phyloP scores from a whole-genome alignment of 2,797 vertebrate species.

The Paedocypris micromegethes region DNA sequence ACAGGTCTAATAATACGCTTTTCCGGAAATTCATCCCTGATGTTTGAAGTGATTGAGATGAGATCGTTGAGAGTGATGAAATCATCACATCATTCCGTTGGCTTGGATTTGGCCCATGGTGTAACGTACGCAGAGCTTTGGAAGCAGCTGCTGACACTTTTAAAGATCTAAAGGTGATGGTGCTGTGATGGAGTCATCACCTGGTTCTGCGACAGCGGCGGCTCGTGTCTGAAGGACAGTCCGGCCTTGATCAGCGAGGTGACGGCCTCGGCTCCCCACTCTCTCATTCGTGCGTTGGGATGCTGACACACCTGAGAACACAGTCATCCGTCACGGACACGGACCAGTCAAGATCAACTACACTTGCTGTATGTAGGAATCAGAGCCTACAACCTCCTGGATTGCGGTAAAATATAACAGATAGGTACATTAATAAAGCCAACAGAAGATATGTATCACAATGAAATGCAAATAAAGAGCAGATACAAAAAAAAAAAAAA shows the following conservation, averaged over 20 bases:
- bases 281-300: conserved; percentile 95
- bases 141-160: too few relatives aligned
- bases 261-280: conserved; percentile 97
- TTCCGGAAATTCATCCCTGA: too few relatives aligned
- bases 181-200: conserved; percentile 53
- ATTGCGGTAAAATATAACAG: background rate
- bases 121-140: too few relatives aligned
- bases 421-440: background rate
- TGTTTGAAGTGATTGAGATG: too few relatives aligned
- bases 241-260: conserved; percentile 95
- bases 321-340: background rate
- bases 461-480: background rate
- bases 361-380: background rate
- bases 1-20: too few relatives aligned
- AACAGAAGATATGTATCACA: background rate
- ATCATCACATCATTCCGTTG: too few relatives aligned
- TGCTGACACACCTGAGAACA: conserved; percentile 91
- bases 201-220: conserved; percentile 89
- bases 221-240: conserved; percentile 86
- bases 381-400: too few relatives aligned
- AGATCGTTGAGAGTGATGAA: too few relatives aligned
- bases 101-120: too few relatives aligned
- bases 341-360: background rate
- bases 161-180: too few relatives aligned
- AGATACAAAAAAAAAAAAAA: too few relatives aligned